Conservation (phyloP, 2,113 vertebrate species). For the Heloderma charlesbogerti region DNA sequence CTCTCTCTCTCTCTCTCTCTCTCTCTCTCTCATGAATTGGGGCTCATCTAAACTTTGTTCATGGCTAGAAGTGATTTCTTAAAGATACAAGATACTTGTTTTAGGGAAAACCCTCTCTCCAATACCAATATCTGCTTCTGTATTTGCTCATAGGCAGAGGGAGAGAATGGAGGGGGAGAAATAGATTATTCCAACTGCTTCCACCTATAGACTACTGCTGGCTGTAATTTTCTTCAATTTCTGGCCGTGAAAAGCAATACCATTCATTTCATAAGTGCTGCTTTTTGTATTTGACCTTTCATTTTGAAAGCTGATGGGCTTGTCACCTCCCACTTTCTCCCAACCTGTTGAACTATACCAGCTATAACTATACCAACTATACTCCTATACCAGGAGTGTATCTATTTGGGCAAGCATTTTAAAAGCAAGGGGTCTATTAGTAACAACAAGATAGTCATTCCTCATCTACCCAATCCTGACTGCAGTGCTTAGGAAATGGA, state of each 20-base stretch:
- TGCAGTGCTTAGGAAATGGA: slow-evolving; percentile 49
- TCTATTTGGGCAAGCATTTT: slow-evolving; percentile 49
- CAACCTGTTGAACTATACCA: slow-evolving; percentile 61
- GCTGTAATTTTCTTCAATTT: slow-evolving; percentile 76
- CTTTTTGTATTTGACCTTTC: slow-evolving; percentile 74
- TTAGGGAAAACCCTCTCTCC: slow-evolving; percentile 60
- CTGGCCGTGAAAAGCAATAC: slow-evolving; percentile 74
- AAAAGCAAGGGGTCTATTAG: slow-evolving; percentile 61
- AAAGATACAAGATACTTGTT: slow-evolving; percentile 65
- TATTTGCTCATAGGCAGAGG: slow-evolving; percentile 66
- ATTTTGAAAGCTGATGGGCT: slow-evolving; percentile 75
- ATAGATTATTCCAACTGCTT: slow-evolving; percentile 72
- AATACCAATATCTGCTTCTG: slow-evolving; percentile 62
- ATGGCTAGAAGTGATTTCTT: slow-evolving; percentile 19
- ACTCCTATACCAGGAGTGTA: slow-evolving; percentile 45
- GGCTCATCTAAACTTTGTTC: neutral
- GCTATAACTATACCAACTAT: slow-evolving; percentile 32
- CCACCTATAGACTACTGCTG: slow-evolving; percentile 71
- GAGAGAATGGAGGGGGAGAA: slow-evolving; percentile 41
- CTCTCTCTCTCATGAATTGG: neutral
- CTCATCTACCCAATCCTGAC: neutral
- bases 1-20: neutral
- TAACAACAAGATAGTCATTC: slow-evolving; percentile 39
- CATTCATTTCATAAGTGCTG: slow-evolving; percentile 75
- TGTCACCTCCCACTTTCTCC: slow-evolving; percentile 62